Percentiles rank a stretch among this genome's conserved stretches.
Evolutionary conservation across 2,797 vertebrate species (phyloP).

Genomic region (Pachyuromys duprasi): DNA sequence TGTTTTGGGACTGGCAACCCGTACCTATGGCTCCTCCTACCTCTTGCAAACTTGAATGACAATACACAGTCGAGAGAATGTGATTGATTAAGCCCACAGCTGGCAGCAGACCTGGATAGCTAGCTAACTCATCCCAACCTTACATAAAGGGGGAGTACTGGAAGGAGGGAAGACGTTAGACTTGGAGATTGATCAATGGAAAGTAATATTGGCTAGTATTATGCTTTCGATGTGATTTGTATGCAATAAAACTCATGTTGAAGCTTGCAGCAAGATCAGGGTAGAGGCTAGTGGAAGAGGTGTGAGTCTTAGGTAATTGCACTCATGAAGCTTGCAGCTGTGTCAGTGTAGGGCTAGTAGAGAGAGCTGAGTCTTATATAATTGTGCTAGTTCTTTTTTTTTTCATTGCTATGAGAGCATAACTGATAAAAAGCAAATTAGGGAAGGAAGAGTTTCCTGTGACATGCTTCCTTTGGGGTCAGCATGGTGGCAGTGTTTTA

Average conservation of each 20-base stretch:
- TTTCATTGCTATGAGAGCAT: not conserved
- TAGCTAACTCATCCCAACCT: not conserved
- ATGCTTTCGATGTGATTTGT: not conserved
- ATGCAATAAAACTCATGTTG: not conserved
- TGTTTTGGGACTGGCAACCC: not conserved
- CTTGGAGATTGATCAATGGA: not conserved
- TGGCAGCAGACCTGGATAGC: not conserved
- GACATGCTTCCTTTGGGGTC: not conserved
- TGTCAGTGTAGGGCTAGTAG: too few relatives aligned
- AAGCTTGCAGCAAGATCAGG: not conserved
- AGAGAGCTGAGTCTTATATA: too few relatives aligned
- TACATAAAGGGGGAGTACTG: not conserved
- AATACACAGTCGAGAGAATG: rapidly evolving
- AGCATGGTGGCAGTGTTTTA: not conserved
- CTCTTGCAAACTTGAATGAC: not conserved
- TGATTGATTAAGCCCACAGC: not conserved
- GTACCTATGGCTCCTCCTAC: not conserved
- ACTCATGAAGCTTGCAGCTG: not conserved
- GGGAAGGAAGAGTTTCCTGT: too few relatives aligned
- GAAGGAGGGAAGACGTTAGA: rapidly evolving
- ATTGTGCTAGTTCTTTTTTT: not conserved
- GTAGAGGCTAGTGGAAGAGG: too few relatives aligned
- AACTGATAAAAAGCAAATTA: not conserved
- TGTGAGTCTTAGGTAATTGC: not conserved
- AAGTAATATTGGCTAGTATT: not conserved